phyloP scores from a whole-genome alignment of 1,140 invertebrate genomes.

The Dendroctonus valens region DNA sequence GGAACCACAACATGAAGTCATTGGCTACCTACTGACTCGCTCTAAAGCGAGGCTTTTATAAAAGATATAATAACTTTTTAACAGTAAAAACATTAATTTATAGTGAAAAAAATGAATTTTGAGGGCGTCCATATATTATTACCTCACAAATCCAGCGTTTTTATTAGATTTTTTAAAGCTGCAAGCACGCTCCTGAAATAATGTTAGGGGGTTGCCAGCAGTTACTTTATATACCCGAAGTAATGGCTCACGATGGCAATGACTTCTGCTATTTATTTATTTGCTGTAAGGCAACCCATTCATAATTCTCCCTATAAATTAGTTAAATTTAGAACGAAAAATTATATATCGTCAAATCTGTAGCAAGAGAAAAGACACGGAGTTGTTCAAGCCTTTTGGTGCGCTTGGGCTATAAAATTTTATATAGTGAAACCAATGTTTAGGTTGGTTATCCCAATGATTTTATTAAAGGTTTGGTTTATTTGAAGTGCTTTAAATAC shows the following conservation, averaged over 20 bases:
- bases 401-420: background rate
- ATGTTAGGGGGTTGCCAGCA: constrained; percentile 15
- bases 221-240: constrained; percentile 15
- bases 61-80: too few species aligned
- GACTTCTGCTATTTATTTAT: constrained; percentile 29
- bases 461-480: background rate
- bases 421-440: constrained; percentile 9
- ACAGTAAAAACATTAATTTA: too few species aligned
- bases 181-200: too few species aligned
- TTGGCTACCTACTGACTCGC: too few species aligned
- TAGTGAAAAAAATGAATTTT: too few species aligned
- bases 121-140: too few species aligned
- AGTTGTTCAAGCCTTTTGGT: background rate
- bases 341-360: constrained; percentile 2
- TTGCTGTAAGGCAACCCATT: constrained; percentile 15
- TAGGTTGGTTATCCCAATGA: background rate
- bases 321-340: constrained; percentile 5
- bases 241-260: constrained; percentile 20
- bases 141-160: too few species aligned
- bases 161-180: too few species aligned
- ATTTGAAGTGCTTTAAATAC: background rate
- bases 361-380: background rate
- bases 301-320: constrained; percentile 12
- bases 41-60: too few species aligned
- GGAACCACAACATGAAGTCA: too few species aligned